phyloP scores from a whole-genome alignment of 2,797 vertebrate species.

The Acanthurus lineatus region DNA sequence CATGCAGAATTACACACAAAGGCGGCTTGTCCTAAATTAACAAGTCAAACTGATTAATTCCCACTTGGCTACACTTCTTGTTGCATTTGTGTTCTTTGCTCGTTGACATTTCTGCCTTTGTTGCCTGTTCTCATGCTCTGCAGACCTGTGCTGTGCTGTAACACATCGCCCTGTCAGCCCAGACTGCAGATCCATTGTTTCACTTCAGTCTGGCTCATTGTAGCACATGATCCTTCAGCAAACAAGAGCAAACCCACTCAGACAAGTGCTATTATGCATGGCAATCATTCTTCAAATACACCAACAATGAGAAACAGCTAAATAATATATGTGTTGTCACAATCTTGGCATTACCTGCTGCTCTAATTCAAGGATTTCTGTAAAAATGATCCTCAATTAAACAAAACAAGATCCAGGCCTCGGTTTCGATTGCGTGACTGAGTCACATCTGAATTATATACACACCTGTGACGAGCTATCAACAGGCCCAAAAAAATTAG shows the following conservation, averaged over 20 bases:
- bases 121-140: conserved; percentile 58
- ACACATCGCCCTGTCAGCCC: conserved; percentile 71
- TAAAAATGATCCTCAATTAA: conserved; percentile 32
- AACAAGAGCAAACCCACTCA: conserved; percentile 75
- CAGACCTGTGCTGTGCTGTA: conserved; percentile 51
- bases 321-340: conserved; percentile 55
- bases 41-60: conserved; percentile 77
- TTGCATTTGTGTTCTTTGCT: conserved; percentile 68
- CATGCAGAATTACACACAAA: conserved; percentile 39
- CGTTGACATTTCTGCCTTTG: conserved; percentile 76
- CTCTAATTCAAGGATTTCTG: conserved; percentile 40
- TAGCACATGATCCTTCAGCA: conserved; percentile 73
- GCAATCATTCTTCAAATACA: conserved; percentile 59
- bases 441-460: conserved; percentile 13
- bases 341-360: conserved; percentile 34
- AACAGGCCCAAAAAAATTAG: background rate
- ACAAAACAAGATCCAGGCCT: conserved; percentile 13
- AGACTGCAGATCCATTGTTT: conserved; percentile 68
- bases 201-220: conserved; percentile 73
- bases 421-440: conserved; percentile 2
- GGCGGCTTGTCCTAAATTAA: conserved; percentile 56
- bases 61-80: conserved; percentile 57
- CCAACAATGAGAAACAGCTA: conserved; percentile 45
- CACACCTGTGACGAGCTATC: background rate
- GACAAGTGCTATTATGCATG: conserved; percentile 62